Evolutionary conservation across 2,797 vertebrate species (phyloP).

Genomic region (Acanthornis magna): DNA sequence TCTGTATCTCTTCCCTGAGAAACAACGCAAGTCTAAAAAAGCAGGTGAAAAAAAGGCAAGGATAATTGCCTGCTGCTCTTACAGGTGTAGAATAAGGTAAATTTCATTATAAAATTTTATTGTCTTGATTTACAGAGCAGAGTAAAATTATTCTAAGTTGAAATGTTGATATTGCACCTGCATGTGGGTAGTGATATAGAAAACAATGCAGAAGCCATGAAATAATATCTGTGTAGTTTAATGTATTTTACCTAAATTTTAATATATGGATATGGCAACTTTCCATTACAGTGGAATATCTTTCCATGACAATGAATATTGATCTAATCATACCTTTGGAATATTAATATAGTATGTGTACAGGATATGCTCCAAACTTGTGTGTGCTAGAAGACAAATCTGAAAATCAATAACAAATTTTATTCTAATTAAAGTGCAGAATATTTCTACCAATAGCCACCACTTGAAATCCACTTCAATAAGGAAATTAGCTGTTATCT

Average conservation of each 20-base stretch:
- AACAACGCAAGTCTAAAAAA: background rate
- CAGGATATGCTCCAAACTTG: conserved; percentile 37
- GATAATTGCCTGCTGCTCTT: background rate
- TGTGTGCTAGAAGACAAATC: conserved; percentile 43
- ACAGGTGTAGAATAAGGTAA: background rate
- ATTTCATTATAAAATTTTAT: background rate
- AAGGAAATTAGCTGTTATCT: conserved; percentile 28
- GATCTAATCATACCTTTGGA: conserved; percentile 26
- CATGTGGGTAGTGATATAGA: background rate
- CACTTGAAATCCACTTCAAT: background rate
- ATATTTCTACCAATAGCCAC: conserved; percentile 27
- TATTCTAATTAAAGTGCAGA: conserved; percentile 50
- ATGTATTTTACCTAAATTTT: conserved; percentile 18
- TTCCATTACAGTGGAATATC: background rate
- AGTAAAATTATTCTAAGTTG: background rate
- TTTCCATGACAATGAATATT: conserved; percentile 38
- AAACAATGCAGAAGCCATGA: background rate
- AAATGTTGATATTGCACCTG: background rate
- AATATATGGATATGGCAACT: background rate
- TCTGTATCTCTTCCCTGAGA: background rate
- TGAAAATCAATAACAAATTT: conserved; percentile 62
- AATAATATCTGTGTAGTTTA: background rate
- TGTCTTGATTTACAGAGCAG: background rate
- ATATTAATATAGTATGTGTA: conserved; percentile 15
- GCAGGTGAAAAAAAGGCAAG: rapidly evolving